Evolutionary conservation across 2,888 invertebrate genomes (phyloP).

Genomic region (Oligia strigilis): DNA sequence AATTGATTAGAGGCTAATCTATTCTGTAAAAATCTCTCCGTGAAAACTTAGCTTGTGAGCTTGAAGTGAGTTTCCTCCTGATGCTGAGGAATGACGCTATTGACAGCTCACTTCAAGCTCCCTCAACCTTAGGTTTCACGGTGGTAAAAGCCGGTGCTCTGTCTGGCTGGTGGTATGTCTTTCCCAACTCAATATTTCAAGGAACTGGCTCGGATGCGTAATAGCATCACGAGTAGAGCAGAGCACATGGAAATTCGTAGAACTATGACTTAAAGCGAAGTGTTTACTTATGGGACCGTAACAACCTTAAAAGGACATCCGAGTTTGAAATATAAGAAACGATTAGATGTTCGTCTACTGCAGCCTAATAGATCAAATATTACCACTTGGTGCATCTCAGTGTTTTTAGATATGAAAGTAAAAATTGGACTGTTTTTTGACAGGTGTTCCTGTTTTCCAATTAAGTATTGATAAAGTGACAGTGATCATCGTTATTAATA

Average conservation of each 20-base stretch:
- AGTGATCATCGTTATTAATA: slow-evolving; percentile 8
- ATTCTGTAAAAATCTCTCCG: not conserved
- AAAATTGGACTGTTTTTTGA: not conserved
- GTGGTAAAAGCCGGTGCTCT: not conserved
- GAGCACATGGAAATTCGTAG: not conserved
- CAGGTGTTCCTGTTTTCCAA: not conserved
- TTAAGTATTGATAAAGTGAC: not conserved
- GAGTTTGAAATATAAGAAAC: not conserved
- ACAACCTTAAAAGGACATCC: not conserved
- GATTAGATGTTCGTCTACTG: not conserved
- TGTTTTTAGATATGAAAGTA: not conserved
- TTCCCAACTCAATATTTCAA: not conserved
- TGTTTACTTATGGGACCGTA: not conserved
- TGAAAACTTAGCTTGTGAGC: not conserved
- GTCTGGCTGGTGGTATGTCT: not conserved
- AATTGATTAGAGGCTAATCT: not conserved
- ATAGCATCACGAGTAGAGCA: not conserved
- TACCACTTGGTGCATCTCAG: not conserved
- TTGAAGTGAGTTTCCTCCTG: not conserved
- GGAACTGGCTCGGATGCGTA: not conserved
- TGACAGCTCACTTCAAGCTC: not conserved
- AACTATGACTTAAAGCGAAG: not conserved
- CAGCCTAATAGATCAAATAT: not conserved
- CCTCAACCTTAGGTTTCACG: not conserved
- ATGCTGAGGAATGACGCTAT: not conserved